phyloP scores from a whole-genome alignment of 2,113 vertebrate species.

The Oncorhynchus tshawytscha region DNA sequence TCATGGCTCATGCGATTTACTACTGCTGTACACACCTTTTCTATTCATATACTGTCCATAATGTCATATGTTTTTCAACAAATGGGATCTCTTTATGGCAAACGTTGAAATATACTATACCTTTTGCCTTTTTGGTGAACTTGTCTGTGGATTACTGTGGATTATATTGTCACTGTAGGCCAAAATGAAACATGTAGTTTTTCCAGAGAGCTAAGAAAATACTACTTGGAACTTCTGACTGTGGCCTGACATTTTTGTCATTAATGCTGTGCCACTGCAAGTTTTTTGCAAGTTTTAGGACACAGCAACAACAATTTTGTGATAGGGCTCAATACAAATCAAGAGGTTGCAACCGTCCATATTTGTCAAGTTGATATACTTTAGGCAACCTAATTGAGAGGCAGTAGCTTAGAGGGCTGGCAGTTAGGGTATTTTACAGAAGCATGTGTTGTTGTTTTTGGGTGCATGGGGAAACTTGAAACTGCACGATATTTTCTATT shows the following conservation, averaged over 20 bases:
- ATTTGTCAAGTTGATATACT: conserved; percentile 71
- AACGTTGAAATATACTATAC: too few species aligned
- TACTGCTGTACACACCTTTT: too few species aligned
- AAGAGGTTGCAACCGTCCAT: conserved; percentile 68
- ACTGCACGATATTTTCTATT: conserved; percentile 66
- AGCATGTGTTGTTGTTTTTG: conserved; percentile 67
- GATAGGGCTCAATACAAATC: conserved; percentile 63
- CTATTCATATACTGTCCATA: too few species aligned
- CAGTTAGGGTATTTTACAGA: conserved; percentile 58
- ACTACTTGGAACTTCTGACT: too few species aligned
- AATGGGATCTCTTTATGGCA: too few species aligned
- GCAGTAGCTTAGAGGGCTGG: conserved; percentile 53
- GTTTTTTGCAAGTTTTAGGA: conserved; percentile 35
- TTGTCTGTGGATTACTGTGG: too few species aligned
- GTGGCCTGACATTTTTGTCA: background rate
- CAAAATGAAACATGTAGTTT: too few species aligned
- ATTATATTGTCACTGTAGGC: too few species aligned
- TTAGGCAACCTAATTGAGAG: conserved; percentile 69
- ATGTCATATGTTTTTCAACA: too few species aligned
- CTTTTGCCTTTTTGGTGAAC: too few species aligned
- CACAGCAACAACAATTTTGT: conserved; percentile 46
- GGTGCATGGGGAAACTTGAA: conserved; percentile 61
- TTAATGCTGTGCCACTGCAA: conserved; percentile 14
- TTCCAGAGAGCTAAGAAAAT: too few species aligned
- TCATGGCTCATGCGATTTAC: too few species aligned